Evolutionary conservation across 1,140 invertebrate species (phyloP).

Genomic region (Reticulitermes speratus): DNA sequence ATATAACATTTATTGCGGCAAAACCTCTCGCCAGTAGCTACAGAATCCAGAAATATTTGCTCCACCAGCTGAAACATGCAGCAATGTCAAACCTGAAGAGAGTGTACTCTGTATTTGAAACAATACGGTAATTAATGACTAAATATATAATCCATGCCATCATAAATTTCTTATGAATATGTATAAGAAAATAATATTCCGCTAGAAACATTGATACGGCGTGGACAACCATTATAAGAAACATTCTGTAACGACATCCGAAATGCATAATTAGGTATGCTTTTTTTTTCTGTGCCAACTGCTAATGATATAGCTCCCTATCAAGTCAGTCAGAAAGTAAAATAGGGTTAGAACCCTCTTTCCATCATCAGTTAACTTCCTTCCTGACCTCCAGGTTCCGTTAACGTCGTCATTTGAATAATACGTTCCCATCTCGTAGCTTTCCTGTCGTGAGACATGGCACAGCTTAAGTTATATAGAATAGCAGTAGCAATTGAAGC

Average conservation of each 20-base stretch:
- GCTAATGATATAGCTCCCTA: background rate
- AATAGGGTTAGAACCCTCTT: background rate
- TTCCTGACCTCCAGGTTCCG: background rate
- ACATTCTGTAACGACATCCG: background rate
- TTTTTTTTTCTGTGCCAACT: background rate
- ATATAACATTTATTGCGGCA: no score
- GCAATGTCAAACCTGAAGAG: background rate
- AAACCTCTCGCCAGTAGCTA: no score
- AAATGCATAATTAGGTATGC: background rate
- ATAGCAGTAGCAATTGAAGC: no score
- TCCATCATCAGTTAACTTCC: constrained; percentile 5
- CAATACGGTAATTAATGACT: background rate
- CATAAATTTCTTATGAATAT: background rate
- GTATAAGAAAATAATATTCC: background rate
- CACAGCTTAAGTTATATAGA: background rate
- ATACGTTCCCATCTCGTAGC: background rate
- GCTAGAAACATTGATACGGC: background rate
- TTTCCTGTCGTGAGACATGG: background rate
- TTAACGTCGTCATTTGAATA: background rate
- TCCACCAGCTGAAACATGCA: no score
- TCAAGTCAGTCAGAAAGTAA: background rate
- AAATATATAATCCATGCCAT: background rate
- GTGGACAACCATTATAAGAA: background rate
- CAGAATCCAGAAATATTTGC: no score
- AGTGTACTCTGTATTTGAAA: background rate